Evolutionary conservation across 2,797 vertebrate genomes (phyloP), one percentile per base, ranked within the genome.

Genomic region (Phrynocephalus vlangalii): DNA sequence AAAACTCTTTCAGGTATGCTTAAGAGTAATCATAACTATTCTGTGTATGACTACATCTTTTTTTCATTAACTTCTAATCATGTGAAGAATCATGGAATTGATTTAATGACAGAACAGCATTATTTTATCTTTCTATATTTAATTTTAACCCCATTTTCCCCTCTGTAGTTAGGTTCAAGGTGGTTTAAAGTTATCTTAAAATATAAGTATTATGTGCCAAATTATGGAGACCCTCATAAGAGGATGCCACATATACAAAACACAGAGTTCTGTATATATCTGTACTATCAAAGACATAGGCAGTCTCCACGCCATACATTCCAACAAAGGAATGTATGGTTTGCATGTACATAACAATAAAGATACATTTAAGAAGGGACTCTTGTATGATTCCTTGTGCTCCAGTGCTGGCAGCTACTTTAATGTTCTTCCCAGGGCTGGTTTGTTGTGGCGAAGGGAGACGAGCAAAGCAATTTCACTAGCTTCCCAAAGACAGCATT

Each of bases 281-380:
- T 33, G 3, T 63, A 84, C 28, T 52, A 77, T 60, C 70, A 33
- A 80, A 80, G 52, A 67, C 16, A 73, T 5, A 50, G 18, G 60
- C 18, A 79, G 3, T 71, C 6, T 26, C 60, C 7, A 87, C 52
- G 13, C n/a, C 24, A 77, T 26, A 7, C 78, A 84, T 79, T 72
- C 60, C 70, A 77, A 1, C 0, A 24, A 56, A 72, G 67, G 44
- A 38, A 20, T 33, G 38, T 44, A 44, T 5, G 38, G 38, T 44
- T 44, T 4, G 38, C 5, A 44, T 44, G 38, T 85, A 79, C 20
- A 83, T 67, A 33, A 81, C 89, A 63, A 28, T 81, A 82, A 93
- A 89, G 78, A 88, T 83, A 89, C 22, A 1, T 90, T 83, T 86
- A 84, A 52, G 91, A 92, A 5, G 60, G 79, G 63, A 33, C 11